A percentile compares a stretch with the other conserved stretches of the same genome.
Conservation (phyloP, 1,140 invertebrate genomes). For the Choristoneura fumiferana region DNA sequence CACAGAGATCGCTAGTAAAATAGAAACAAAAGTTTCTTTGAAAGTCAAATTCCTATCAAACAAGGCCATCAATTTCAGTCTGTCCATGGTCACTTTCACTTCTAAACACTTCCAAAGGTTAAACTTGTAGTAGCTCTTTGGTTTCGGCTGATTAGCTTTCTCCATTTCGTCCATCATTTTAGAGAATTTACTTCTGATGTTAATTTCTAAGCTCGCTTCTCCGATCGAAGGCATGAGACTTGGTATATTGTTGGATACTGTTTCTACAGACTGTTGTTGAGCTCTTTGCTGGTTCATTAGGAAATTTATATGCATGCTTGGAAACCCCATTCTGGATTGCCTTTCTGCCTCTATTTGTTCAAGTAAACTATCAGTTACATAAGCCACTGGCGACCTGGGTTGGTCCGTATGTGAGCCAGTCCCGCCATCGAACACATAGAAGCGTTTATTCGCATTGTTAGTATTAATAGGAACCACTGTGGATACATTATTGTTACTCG, state of each 20-base stretch:
- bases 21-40: constrained; percentile 90
- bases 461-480: constrained; percentile 68
- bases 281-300: constrained; percentile 62
- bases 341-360: constrained; percentile 73
- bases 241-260: constrained; percentile 47
- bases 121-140: constrained; percentile 93
- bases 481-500: constrained; percentile 73
- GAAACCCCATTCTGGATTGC: constrained; percentile 68
- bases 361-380: constrained; percentile 67
- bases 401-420: constrained; percentile 57
- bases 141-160: constrained; percentile 73
- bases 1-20: constrained; percentile 91
- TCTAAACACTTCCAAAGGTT: constrained; percentile 84
- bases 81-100: constrained; percentile 92
- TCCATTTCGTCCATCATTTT: constrained; percentile 66
- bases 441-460: constrained; percentile 64
- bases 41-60: constrained; percentile 95
- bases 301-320: constrained; percentile 74
- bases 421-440: constrained; percentile 67
- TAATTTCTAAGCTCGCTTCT: constrained; percentile 64
- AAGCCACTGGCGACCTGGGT: constrained; percentile 64
- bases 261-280: constrained; percentile 57
- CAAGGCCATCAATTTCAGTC: constrained; percentile 93
- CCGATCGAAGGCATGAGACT: constrained; percentile 68
- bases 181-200: constrained; percentile 59